Evolutionary conservation across 1,140 invertebrate genomes (phyloP).

Genomic region (Ceratina calcarata): DNA sequence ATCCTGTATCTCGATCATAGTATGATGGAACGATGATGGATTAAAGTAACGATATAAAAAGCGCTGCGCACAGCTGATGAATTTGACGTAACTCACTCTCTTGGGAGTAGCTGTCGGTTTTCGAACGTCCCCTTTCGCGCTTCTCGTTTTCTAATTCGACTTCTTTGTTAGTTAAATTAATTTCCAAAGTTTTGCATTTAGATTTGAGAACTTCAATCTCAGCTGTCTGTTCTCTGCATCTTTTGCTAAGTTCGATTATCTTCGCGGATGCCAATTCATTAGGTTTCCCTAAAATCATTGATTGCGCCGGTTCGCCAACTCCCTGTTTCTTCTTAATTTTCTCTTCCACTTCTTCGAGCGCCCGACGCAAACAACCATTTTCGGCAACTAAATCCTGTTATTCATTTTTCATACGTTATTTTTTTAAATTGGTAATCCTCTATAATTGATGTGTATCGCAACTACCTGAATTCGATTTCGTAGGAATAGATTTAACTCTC

Average conservation of each 20-base stretch:
- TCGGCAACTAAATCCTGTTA: slow-evolving; percentile 73
- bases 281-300: slow-evolving; percentile 37
- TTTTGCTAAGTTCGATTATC: slow-evolving; percentile 79
- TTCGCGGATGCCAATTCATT: slow-evolving; percentile 70
- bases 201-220: slow-evolving; percentile 75
- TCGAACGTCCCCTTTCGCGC: slow-evolving; percentile 1
- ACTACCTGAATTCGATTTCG: slow-evolving; percentile 71
- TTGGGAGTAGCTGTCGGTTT: not conserved
- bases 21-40: slow-evolving; percentile 15
- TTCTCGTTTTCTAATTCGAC: slow-evolving; percentile 52
- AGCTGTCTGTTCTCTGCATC: slow-evolving; percentile 75
- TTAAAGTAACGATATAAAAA: not conserved
- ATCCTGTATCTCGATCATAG: slow-evolving; percentile 44
- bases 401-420: slow-evolving; percentile 5
- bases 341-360: slow-evolving; percentile 59
- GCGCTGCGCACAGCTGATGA: not conserved
- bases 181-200: slow-evolving; percentile 72
- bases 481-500: slow-evolving; percentile 71
- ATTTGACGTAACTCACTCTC: slow-evolving; percentile 37
- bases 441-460: no score
- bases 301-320: not conserved
- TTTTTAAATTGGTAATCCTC: not conserved
- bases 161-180: slow-evolving; percentile 58
- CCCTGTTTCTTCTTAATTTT: slow-evolving; percentile 35
- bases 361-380: slow-evolving; percentile 69